Evolutionary conservation across 1,140 invertebrate genomes (phyloP), one percentile per base, ranked within the genome.

Genomic region (Micrasema minimum): DNA sequence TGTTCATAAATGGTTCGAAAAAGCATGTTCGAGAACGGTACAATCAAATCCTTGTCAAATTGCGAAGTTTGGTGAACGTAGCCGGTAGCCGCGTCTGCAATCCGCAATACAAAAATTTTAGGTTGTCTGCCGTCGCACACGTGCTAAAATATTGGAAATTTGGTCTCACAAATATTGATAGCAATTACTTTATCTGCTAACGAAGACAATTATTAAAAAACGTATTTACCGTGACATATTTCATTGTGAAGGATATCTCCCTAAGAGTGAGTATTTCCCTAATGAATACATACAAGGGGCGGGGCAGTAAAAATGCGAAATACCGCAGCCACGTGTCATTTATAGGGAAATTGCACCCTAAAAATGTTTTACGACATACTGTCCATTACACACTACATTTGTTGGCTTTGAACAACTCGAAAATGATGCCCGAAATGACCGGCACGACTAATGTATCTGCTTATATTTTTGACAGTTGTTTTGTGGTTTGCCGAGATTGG

Each of bases 401-500:
- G 2, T 16, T n/a, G 7, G 16, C 10, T n/a, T 41, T 2, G 18
- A 22, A 38, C 20, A 35, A 31, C 14, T 48, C 5, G 18, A 66
- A 66, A 61, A 50, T 4, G 26, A 31, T 31, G 26, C 7, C 26
- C 26, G 26, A 31, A 4, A 2, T 7, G 26, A 31, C 35, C 35
- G 37, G 55, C 35, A 38, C 20, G 20, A 14, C n/a, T 5, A 18
- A 14, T 59, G 55, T 59, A 59, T 59, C 38, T 59, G 55, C 51
- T 59, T 67, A 43, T 67, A 55, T 48, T 69, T 69, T 69, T 69
- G 66, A 69, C 66, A 69, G 66, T 67, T 67, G 66, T 59, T 59
- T 57, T 12, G 23, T 41, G n/a, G n/a, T n/a, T n/a, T n/a, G n/a
- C n/a, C n/a, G n/a, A n/a, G n/a, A n/a, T n/a, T 45, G 37, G n/a